These are phyloP conservation scores for Drosophila flavopinicola DNA, from an alignment of 2,888 invertebrate genomes.

Conservation along the genomic window DNA sequence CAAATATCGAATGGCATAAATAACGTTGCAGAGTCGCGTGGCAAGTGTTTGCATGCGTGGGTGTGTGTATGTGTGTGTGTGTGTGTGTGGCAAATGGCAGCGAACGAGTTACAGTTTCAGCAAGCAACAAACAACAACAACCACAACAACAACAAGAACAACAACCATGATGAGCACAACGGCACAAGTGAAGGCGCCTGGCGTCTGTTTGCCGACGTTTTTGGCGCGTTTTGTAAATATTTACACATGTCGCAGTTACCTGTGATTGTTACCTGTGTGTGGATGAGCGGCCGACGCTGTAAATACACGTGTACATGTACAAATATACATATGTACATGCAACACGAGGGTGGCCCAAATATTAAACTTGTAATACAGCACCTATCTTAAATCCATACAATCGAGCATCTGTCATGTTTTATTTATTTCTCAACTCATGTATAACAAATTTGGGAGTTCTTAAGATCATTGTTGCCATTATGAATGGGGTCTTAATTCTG, in stretches of 20 bases:
- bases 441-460: no score
- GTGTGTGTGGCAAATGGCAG: constrained; percentile 14
- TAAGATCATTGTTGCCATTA: no score
- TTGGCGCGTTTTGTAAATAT: constrained; percentile 80
- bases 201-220: constrained; percentile 74
- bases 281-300: constrained; percentile 6
- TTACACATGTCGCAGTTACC: constrained; percentile 79
- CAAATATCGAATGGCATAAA: constrained; percentile 73
- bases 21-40: constrained; percentile 48
- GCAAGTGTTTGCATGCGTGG: constrained; percentile 9
- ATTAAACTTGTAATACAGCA: not conserved
- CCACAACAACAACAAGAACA: constrained; percentile 26
- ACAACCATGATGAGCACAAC: constrained; percentile 47
- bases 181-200: constrained; percentile 64
- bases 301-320: constrained; percentile 42
- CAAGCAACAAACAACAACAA: no score
- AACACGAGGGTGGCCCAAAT: constrained; percentile 27
- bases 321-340: no score
- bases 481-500: no score
- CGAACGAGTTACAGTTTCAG: constrained; percentile 50
- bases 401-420: no score
- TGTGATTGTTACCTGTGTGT: constrained; percentile 66
- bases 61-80: constrained; percentile 3
- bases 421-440: no score
- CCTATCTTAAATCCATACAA: not conserved